A percentile compares a stretch with the other conserved stretches of the same genome.
These are phyloP conservation scores for Ceramica pisi DNA, from an alignment of 2,888 invertebrate species.

Conservation along the genomic window DNA sequence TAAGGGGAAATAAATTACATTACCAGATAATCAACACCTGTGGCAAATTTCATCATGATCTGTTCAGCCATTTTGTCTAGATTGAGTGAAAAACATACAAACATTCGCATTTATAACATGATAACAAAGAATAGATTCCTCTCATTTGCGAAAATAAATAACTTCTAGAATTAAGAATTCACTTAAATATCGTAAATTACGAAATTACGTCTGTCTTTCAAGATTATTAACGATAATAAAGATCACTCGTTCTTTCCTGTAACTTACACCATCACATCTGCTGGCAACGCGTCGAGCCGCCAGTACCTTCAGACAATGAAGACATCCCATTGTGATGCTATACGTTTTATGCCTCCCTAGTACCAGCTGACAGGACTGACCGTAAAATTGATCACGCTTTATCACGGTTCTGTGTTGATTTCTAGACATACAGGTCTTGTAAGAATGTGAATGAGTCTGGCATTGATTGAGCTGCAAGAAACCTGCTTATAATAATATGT, in stretches of 20 bases:
- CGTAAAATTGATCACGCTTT: constrained; percentile 64
- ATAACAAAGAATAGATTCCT: no score
- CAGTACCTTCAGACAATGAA: constrained; percentile 86
- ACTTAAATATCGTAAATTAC: no score
- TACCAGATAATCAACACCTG: no score
- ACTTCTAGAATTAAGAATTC: no score
- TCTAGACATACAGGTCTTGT: constrained; percentile 23
- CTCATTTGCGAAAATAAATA: no score
- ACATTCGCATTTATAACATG: no score
- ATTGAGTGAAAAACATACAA: no score
- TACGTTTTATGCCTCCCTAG: constrained; percentile 79
- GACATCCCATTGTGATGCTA: constrained; percentile 84
- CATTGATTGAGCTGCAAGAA: constrained; percentile 22
- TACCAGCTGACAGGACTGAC: constrained; percentile 64
- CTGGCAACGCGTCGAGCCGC: constrained; percentile 81
- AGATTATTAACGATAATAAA: not conserved
- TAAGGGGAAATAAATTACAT: no score
- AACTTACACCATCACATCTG: constrained; percentile 72
- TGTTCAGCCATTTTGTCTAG: no score
- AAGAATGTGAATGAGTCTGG: constrained; percentile 1
- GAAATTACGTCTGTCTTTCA: not conserved
- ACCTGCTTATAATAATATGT: not conserved
- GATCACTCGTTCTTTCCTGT: constrained; percentile 36
- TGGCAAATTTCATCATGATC: no score
- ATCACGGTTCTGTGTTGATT: constrained; percentile 38